These are phyloP conservation scores for Eucriotettix oculatus DNA, from an alignment of 2,888 invertebrate species.

Conservation along the genomic window DNA sequence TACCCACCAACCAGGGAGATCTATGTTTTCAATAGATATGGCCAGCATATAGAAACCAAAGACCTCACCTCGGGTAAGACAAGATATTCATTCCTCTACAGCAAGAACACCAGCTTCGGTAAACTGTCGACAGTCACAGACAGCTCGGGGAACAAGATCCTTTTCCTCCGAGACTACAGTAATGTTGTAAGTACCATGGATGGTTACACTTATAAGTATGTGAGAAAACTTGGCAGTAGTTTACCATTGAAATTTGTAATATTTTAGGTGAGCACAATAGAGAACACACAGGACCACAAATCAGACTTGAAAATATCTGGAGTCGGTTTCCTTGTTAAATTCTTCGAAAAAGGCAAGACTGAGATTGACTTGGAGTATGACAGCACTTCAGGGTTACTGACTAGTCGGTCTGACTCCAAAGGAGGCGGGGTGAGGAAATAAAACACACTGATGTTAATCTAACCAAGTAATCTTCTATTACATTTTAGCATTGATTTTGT, in stretches of 20 bases:
- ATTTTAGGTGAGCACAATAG: conserved; percentile 56
- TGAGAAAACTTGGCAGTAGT: background rate
- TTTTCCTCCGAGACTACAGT: conserved; percentile 80
- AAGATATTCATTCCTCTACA: conserved; percentile 89
- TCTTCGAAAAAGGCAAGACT: conserved; percentile 74
- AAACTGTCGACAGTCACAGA: conserved; percentile 87
- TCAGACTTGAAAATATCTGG: conserved; percentile 84
- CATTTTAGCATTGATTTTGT: too few relatives aligned
- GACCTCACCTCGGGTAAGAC: conserved; percentile 90
- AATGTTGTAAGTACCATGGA: conserved; percentile 47
- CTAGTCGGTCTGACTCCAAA: conserved; percentile 46
- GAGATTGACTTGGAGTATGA: conserved; percentile 85
- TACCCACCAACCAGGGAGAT: conserved; percentile 87
- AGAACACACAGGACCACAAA: conserved; percentile 87
- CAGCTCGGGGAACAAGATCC: conserved; percentile 83
- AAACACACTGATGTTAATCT: background rate
- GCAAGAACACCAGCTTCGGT: conserved; percentile 90
- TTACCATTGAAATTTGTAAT: background rate
- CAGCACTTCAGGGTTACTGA: conserved; percentile 70
- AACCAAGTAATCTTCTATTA: too few relatives aligned
- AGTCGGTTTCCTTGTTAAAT: conserved; percentile 74
- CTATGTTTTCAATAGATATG: conserved; percentile 85
- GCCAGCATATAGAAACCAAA: conserved; percentile 89
- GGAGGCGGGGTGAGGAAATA: conserved; percentile 38
- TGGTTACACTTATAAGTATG: background rate